phyloP scores from a whole-genome alignment of 2,797 vertebrate genomes.

The Aldrovandia affinis region DNA sequence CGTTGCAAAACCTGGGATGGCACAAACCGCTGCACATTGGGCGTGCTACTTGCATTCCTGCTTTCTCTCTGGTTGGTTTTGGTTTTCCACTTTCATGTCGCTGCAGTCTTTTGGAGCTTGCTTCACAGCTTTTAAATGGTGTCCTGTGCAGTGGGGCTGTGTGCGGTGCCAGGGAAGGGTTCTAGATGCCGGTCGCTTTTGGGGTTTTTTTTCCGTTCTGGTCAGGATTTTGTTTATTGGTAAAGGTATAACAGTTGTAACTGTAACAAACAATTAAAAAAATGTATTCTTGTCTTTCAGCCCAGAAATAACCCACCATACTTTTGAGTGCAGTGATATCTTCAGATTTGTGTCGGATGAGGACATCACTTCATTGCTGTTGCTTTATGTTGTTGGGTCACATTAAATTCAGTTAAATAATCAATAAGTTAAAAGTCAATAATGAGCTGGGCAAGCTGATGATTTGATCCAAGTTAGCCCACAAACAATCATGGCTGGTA shows the following conservation, averaged over 20 bases:
- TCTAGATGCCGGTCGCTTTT: background rate
- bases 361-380: slow-evolving; percentile 49
- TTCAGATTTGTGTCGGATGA: slow-evolving; percentile 65
- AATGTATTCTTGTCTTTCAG: slow-evolving; percentile 80
- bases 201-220: slow-evolving; percentile 30
- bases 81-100: background rate
- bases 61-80: background rate
- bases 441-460: background rate
- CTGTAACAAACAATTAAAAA: slow-evolving; percentile 51
- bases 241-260: slow-evolving; percentile 11
- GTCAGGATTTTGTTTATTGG: slow-evolving; percentile 37
- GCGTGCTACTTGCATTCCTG: background rate
- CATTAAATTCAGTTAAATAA: slow-evolving; percentile 27
- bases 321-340: slow-evolving; percentile 72
- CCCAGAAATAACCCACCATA: slow-evolving; percentile 75
- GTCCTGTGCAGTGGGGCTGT: slow-evolving; percentile 15
- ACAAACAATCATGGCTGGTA: background rate
- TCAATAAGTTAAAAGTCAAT: too few species aligned
- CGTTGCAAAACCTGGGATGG: background rate
- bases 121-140: slow-evolving; percentile 29
- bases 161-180: background rate
- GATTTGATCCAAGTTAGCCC: background rate
- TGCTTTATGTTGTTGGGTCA: slow-evolving; percentile 19
- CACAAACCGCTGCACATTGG: background rate
- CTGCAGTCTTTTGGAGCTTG: slow-evolving; percentile 30